Evolutionary conservation across 2,113 vertebrate genomes (phyloP).

Genomic region (Lamprologus sp.): DNA sequence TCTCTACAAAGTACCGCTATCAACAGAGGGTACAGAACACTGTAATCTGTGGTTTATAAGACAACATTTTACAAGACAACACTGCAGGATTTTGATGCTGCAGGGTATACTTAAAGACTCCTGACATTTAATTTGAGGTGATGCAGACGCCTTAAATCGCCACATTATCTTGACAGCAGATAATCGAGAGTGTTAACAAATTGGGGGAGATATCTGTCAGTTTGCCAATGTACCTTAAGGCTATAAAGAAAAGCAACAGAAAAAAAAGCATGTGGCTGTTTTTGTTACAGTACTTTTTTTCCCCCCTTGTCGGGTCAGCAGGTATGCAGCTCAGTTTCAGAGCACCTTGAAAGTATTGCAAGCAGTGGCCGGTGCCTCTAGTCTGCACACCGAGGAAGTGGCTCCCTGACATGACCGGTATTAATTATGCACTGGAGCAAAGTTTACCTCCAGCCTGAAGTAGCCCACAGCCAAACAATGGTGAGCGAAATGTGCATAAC

Average conservation of each 20-base stretch:
- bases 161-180: conserved; percentile 29
- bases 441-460: background rate
- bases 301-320: conserved; percentile 8
- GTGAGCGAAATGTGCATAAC: background rate
- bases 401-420: background rate
- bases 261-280: background rate
- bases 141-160: conserved; percentile 24
- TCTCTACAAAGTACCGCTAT: background rate
- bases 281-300: background rate
- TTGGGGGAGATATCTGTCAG: conserved; percentile 21
- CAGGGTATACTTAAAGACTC: conserved; percentile 14
- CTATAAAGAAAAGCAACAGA: background rate
- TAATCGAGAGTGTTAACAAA: conserved; percentile 45
- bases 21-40: conserved; percentile 1
- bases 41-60: conserved; percentile 34
- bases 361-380: background rate
- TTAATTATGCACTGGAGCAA: background rate
- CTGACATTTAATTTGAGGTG: conserved; percentile 41
- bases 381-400: background rate
- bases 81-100: conserved; percentile 21
- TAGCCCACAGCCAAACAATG: background rate
- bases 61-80: conserved; percentile 30
- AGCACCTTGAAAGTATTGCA: conserved; percentile 14
- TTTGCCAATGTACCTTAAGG: background rate
- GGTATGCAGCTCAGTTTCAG: background rate